These are phyloP conservation scores for Galerucella pusilla DNA, from an alignment of 2,888 invertebrate genomes.

Conservation along the genomic window DNA sequence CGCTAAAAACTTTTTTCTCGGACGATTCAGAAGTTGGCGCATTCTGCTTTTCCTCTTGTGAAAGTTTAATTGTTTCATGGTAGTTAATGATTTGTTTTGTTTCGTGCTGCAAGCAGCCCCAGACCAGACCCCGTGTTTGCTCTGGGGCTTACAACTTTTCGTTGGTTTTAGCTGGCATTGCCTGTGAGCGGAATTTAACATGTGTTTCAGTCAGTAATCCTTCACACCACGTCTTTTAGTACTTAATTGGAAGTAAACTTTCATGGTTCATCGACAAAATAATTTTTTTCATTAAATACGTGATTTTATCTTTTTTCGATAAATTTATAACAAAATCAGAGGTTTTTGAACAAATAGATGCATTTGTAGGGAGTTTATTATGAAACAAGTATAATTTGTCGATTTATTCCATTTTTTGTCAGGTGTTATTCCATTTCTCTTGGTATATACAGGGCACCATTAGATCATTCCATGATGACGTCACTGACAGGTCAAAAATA, in stretches of 20 bases:
- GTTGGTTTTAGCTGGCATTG: slow-evolving; percentile 11
- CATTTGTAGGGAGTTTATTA: too few relatives aligned
- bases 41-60: slow-evolving; percentile 44
- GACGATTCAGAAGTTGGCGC: slow-evolving; percentile 38
- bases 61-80: slow-evolving; percentile 56
- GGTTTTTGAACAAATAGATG: background rate
- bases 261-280: background rate
- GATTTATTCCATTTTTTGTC: too few relatives aligned
- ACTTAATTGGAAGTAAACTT: slow-evolving; percentile 8
- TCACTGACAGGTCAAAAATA: too few relatives aligned
- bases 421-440: too few relatives aligned
- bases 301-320: too few relatives aligned
- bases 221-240: slow-evolving; percentile 18
- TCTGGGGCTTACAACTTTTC: slow-evolving; percentile 45
- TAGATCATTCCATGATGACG: too few relatives aligned
- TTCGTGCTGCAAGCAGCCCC: slow-evolving; percentile 33
- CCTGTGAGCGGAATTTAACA: slow-evolving; percentile 31
- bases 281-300: background rate
- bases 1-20: slow-evolving; percentile 50
- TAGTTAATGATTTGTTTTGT: slow-evolving; percentile 55
- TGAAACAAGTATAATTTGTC: too few relatives aligned
- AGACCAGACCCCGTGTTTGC: slow-evolving; percentile 42
- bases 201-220: slow-evolving; percentile 35
- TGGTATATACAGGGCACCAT: too few relatives aligned
- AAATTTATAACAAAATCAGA: background rate